Evolutionary conservation across 1,140 invertebrate genomes (phyloP), one percentile per base, ranked within the genome.

Genomic region (Acromyrmex echinatior): DNA sequence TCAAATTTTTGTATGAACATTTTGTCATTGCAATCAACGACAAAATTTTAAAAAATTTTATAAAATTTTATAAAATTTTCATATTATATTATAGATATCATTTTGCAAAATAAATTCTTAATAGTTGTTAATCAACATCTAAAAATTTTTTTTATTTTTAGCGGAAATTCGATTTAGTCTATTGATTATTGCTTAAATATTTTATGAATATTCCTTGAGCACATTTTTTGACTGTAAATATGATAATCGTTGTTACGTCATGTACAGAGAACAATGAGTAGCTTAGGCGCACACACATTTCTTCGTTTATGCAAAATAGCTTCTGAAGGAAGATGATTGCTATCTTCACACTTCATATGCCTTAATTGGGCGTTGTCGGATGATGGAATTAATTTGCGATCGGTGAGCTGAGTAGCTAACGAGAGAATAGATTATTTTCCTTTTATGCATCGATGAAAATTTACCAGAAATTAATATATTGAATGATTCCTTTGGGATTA

Each of bases 301-400:
- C 25, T 79, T 86, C 39, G 28, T 76, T 58, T 84, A 78, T 56
- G 85, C 70, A 45, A 60, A 80, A 56, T 31, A 73, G 35, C 49
- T 16, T 51, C 82, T 76, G 87, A 88, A 91, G 84, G 65, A 90
- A 88, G 58, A 78, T 87, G 91, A 92, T 93, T 87, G 87, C 88
- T 92, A 92, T 92, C 90, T 91, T 91, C 80, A 91, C 91, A 91
- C 91, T 93, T 93, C 92, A 92, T 93, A 93, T 92, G 90, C 87
- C 87, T 91, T 93, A 94, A 94, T 94, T 93, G 91, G 92, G 90
- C 92, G 91, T 92, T 92, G 88, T 92, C 79, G 87, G 88, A 82
- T 86, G 90, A 91, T 89, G 90, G 90, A 92, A 93, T 93, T 93
- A 93, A 93, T 94, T 93, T 91, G 92, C 91, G 88, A 94, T 93